These are phyloP conservation scores for Hycleus cichorii DNA, from an alignment of 1,140 invertebrate genomes.

Conservation along the genomic window DNA sequence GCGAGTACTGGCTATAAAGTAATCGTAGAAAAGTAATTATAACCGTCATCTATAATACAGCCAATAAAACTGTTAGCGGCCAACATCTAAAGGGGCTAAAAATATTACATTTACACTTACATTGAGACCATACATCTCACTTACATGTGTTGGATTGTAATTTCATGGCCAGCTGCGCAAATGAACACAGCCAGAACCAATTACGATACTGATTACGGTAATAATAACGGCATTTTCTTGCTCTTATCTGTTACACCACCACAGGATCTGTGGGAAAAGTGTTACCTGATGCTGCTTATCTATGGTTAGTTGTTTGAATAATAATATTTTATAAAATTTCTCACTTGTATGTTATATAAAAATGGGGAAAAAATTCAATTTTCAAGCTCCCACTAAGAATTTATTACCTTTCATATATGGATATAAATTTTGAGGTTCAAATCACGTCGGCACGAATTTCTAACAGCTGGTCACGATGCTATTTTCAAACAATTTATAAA, in stretches of 20 bases:
- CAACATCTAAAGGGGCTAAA: conserved; percentile 25
- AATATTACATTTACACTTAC: conserved; percentile 34
- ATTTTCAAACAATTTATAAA: too few species aligned
- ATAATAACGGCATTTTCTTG: not conserved
- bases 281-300: not conserved
- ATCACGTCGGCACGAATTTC: too few species aligned
- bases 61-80: conserved; percentile 30
- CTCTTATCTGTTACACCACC: not conserved
- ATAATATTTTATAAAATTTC: too few species aligned
- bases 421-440: too few species aligned
- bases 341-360: too few species aligned
- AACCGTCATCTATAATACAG: conserved; percentile 28
- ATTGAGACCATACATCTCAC: conserved; percentile 28
- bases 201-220: not conserved
- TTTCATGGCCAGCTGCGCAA: conserved; percentile 13
- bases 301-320: not conserved
- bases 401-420: too few species aligned
- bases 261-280: not conserved
- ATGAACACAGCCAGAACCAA: conserved; percentile 19
- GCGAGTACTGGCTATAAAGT: not conserved
- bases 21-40: conserved; percentile 29
- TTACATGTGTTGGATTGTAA: conserved; percentile 23
- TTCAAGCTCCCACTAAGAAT: too few species aligned
- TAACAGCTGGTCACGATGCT: too few species aligned
- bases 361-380: too few species aligned